Base-by-base conservation (phyloP, 2,888 invertebrate species). In the Plebejus anna region DNA sequence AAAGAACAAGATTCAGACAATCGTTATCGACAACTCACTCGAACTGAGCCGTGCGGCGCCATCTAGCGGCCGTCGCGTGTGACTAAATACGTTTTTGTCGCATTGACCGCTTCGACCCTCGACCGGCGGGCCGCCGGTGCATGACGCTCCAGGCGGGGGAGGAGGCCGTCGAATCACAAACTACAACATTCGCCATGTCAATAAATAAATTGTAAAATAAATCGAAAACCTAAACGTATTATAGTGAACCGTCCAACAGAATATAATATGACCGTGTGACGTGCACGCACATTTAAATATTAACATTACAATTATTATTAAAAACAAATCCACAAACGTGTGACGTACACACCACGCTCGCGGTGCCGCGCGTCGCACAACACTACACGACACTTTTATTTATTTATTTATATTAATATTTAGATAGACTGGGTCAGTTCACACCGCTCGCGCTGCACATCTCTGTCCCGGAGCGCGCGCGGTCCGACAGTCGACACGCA, bases 191-290 rank as follows among this genome's bases (percentile, higher is more conserved):
- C 55, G 2, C 73, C 55, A 73, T 73, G 47, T 55, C 28, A 73
- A 73, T 73, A 73, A 73, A 73, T 73, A 73, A 55, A 36, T 55
- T 73, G 73, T 73, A 73, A 55, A 73, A 55, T 73, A 55, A 72
- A 73, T 73, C 55, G 47, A 73, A 73, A 73, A 73, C 47, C 73
- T 51, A 42, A 55, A 22, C 16, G 28, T 55, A 73, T 13, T 7
- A 13, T 28, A 47, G 72, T 32, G 73, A 55, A 32, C 32, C 32
- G 32, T 11, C 13, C 32, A 11, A 66, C 32, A 16, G 13, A 42
- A 42, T 42, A 9, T 42, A 38, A 32, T 11, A 36, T 32, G 4
- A 22, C 59, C 61, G 61, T 28, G 32, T 66, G 32, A 32, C 6
- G 66, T 13, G 28, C 47, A 13, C n/a, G 32, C 32, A 16, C 55